Percentiles rank a stretch among this genome's conserved stretches.
Conservation (phyloP, 2,113 vertebrate genomes). For the Falcunculus frontatus region DNA sequence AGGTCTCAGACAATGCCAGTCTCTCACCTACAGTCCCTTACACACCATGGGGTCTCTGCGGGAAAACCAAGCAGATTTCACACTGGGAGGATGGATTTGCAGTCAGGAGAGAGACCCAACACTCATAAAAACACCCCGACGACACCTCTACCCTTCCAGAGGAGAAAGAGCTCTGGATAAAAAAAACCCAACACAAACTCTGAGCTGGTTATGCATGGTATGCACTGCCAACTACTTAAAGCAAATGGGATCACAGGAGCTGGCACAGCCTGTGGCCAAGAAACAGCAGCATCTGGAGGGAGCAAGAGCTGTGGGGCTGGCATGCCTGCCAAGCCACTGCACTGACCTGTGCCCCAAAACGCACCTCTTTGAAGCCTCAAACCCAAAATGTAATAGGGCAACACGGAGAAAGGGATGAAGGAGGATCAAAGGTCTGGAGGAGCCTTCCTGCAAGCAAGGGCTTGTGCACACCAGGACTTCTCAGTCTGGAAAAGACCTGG, state of each 20-base stretch:
- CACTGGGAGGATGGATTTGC: neutral
- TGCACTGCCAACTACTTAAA: neutral
- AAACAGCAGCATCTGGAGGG: neutral
- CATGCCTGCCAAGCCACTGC: neutral
- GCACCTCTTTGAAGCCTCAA: neutral
- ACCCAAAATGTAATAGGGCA: neutral
- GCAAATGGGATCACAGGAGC: neutral
- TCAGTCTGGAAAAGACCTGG: neutral
- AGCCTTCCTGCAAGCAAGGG: neutral
- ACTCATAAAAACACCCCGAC: neutral
- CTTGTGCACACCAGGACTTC: neutral
- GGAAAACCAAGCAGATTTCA: neutral
- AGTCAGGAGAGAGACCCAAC: neutral
- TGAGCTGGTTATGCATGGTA: neutral
- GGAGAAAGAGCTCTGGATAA: neutral
- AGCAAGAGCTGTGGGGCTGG: neutral
- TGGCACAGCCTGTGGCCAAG: neutral
- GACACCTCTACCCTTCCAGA: neutral
- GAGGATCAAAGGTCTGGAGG: slow-evolving; percentile 20
- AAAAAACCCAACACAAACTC: neutral
- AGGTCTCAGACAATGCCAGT: neutral
- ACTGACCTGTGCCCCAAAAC: neutral
- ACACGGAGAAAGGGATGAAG: neutral
- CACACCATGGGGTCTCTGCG: neutral
- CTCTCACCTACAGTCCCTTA: neutral